Base-by-base conservation (phyloP, 1,140 invertebrate genomes). In the Paraescarpia echinospica region DNA sequence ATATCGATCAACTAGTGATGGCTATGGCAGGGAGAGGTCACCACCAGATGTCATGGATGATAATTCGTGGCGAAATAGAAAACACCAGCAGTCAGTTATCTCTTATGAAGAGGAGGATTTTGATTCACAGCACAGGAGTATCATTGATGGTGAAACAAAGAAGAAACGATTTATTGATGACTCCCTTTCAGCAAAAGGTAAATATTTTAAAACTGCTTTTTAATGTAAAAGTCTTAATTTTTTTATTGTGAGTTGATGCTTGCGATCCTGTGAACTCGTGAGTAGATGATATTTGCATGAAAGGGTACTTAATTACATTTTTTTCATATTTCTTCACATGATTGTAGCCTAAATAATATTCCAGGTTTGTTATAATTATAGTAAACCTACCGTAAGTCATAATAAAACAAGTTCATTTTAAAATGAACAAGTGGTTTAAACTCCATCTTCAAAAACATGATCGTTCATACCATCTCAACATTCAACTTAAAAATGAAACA, bases 21-120 rank as follows among this genome's bases (percentile, higher is more conserved):
- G 59, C 27, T 77, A 77, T 18, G 22, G 59, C 59, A 77, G 59
- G 22, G 59, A 77, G 12, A 77, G 59, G 4, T 77, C 59, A 77
- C 48, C 48, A 51, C 59, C 59, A 77, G 59, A 77, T 77, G 59
- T 77, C 59, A 77, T 77, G 59, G 59, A 77, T 77, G 59, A 77
- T 77, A 18, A 77, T 77, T 77, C 59, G 27, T 77, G 59, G 59
- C 59, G 59, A 77, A 77, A 77, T 77, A 77, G 59, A 77, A 77
- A 77, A 77, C 59, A 18, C 22, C 59, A 77, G 59, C 59, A 77
- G 59, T 77, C 59, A 18, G 59, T 77, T 77, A 6, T 77, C 2
- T 77, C 59, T 77, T 6, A 77, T 77, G 59, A 77, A 77, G 59
- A 77, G 12, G 59, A 77, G 12, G 59, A 77, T 14, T 77, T 77